Evolutionary conservation across 2,888 invertebrate genomes (phyloP).

Genomic region (Alviniconcha strummeri): DNA sequence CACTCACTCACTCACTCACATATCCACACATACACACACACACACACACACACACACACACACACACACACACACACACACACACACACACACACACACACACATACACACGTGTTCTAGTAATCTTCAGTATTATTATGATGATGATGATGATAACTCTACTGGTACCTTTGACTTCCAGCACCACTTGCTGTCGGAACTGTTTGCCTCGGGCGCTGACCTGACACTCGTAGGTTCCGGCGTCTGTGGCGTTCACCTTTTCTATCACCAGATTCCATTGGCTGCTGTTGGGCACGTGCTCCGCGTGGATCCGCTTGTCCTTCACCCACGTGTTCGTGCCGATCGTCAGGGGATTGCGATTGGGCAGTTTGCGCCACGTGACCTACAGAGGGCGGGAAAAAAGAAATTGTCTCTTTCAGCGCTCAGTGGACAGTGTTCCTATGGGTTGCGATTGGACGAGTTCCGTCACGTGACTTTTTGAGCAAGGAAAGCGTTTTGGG

Average conservation of each 20-base stretch:
- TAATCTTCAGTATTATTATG: too few relatives aligned
- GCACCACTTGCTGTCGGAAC: conserved; percentile 45
- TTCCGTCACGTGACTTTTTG: too few relatives aligned
- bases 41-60: conserved; percentile 11
- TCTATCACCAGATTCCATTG: conserved; percentile 60
- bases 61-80: not conserved
- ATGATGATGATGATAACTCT: too few relatives aligned
- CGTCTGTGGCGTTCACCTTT: conserved; percentile 47
- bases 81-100: conserved; percentile 12
- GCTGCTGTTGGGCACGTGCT: conserved; percentile 49
- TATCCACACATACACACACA: not conserved
- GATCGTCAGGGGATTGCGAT: conserved; percentile 51
- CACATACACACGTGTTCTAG: not conserved
- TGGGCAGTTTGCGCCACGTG: conserved; percentile 42
- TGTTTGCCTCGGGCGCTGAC: conserved; percentile 49
- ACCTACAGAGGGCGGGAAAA: conserved; percentile 33
- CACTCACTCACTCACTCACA: not conserved
- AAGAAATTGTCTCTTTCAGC: too few relatives aligned
- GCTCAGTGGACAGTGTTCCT: too few relatives aligned
- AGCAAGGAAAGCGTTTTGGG: too few relatives aligned
- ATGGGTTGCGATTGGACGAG: not conserved
- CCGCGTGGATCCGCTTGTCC: conserved; percentile 48
- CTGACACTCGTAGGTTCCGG: conserved; percentile 57
- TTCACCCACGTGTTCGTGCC: conserved; percentile 52
- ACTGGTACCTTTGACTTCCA: conserved; percentile 48